Evolutionary conservation across 2,113 vertebrate genomes (phyloP).

Genomic region (Marmota flaviventris): DNA sequence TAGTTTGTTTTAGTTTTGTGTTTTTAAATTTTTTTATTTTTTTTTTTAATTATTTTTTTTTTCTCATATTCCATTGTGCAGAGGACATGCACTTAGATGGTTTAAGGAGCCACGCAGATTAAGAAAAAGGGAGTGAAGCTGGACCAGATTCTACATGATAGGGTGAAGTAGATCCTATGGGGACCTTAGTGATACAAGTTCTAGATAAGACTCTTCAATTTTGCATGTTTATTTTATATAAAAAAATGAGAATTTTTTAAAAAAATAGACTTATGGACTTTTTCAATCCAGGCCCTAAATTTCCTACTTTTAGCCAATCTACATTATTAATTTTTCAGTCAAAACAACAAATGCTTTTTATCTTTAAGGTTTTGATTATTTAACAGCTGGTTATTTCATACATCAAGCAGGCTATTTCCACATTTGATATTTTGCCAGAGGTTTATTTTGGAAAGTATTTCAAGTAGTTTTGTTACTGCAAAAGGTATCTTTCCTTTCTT

Average conservation of each 20-base stretch:
- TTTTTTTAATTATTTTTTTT: too few species aligned
- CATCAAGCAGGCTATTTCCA: background rate
- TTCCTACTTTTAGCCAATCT: background rate
- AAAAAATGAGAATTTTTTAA: too few species aligned
- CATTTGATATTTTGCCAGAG: background rate
- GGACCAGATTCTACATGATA: too few species aligned
- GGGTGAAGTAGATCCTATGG: background rate
- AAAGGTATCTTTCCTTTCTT: background rate
- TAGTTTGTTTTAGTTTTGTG: background rate
- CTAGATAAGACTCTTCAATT: background rate
- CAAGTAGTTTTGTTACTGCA: background rate
- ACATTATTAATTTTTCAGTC: background rate
- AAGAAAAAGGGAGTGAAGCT: background rate
- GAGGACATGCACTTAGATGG: background rate
- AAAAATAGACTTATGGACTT: background rate
- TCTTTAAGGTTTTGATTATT: background rate
- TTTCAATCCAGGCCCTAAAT: background rate
- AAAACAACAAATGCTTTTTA: background rate
- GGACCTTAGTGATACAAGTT: background rate
- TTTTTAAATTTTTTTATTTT: background rate
- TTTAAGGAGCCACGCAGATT: background rate
- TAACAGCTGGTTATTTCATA: background rate
- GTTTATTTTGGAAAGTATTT: background rate
- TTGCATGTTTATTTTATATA: background rate
- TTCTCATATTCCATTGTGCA: background rate